These are phyloP conservation scores for Daphoenositta chrysoptera DNA, from an alignment of 2,113 vertebrate species.

Conservation along the genomic window DNA sequence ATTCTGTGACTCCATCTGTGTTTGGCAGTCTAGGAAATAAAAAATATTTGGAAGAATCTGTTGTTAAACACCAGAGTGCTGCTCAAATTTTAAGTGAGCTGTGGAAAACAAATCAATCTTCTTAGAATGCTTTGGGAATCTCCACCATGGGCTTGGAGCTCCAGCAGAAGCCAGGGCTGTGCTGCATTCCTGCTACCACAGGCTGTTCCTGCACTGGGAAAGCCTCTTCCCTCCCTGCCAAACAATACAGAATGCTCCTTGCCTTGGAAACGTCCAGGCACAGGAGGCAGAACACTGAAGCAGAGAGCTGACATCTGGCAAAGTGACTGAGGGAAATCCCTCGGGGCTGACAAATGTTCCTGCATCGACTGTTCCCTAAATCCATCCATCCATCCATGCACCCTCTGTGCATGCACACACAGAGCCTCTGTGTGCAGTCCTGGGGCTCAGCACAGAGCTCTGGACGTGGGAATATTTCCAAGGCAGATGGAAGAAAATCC, in stretches of 20 bases:
- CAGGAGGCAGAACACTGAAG: background rate
- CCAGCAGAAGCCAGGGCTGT: background rate
- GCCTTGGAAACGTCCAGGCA: background rate
- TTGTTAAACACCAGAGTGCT: background rate
- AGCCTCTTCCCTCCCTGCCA: background rate
- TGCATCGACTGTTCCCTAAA: background rate
- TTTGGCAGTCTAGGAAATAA: background rate
- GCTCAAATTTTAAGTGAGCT: background rate
- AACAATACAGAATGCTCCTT: background rate
- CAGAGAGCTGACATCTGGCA: background rate
- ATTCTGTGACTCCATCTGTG: background rate
- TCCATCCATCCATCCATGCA: background rate
- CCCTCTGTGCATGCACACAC: fast-evolving
- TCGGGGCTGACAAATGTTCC: background rate
- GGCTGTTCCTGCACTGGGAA: background rate
- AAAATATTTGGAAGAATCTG: background rate
- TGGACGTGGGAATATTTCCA: fast-evolving
- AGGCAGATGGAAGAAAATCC: background rate
- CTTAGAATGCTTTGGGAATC: background rate
- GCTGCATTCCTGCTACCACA: background rate
- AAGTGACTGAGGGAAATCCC: background rate
- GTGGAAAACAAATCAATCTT: background rate
- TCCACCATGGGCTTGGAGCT: background rate
- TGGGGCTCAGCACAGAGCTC: background rate
- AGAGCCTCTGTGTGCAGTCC: background rate